These are phyloP conservation scores for Pelusios castaneus DNA, from an alignment of 2,113 vertebrate genomes.

Conservation along the genomic window DNA sequence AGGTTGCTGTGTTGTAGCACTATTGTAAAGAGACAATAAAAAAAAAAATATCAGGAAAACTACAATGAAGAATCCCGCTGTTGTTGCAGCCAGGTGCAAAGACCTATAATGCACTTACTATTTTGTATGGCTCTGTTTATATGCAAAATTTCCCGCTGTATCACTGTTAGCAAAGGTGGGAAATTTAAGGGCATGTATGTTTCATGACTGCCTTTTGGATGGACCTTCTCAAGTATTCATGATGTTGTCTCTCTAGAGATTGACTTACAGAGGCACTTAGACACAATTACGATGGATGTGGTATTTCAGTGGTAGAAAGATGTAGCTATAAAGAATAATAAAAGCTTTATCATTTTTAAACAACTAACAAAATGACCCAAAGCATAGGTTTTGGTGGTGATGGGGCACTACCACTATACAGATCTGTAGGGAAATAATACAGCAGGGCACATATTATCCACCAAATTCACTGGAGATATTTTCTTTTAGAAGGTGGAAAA, in stretches of 20 bases:
- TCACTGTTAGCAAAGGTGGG: background rate
- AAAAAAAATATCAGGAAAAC: slow-evolving; percentile 1
- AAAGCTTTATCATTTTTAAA: background rate
- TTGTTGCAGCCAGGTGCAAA: background rate
- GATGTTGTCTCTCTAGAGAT: background rate
- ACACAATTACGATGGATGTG: background rate
- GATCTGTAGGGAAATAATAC: background rate
- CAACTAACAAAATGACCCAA: background rate
- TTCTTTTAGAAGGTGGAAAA: background rate
- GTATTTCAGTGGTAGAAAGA: background rate
- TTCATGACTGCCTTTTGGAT: background rate
- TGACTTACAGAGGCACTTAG: background rate
- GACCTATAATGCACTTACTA: background rate
- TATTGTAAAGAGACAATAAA: background rate
- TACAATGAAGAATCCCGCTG: background rate
- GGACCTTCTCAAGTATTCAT: background rate
- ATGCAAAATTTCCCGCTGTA: background rate
- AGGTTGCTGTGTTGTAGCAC: background rate
- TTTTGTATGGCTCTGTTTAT: background rate
- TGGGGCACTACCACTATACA: background rate
- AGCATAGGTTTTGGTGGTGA: background rate
- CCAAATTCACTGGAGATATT: background rate
- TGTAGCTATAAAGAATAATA: background rate
- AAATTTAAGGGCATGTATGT: background rate
- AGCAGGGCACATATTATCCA: background rate